Evolutionary conservation across 1,140 invertebrate genomes (phyloP).

Genomic region (Drosophila nikananu): DNA sequence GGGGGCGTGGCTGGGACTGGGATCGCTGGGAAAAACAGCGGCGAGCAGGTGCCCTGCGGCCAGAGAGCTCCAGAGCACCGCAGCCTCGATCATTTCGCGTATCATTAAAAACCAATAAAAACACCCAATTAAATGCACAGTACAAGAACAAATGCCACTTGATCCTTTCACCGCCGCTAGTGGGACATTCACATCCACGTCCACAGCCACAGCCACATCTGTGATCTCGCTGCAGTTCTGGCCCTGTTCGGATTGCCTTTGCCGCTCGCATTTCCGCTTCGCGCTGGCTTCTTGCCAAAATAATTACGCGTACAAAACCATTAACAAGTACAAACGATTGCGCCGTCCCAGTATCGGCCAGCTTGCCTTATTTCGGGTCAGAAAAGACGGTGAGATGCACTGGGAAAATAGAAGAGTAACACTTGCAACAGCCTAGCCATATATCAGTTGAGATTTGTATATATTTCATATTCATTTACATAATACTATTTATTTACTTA

Average conservation of each 20-base stretch:
- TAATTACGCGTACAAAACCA: constrained; percentile 84
- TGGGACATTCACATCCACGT: constrained; percentile 36
- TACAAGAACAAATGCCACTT: constrained; percentile 77
- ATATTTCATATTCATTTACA: background rate
- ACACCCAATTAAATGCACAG: constrained; percentile 82
- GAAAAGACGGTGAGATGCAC: constrained; percentile 3
- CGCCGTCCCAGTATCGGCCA: constrained; percentile 45
- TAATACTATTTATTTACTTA: background rate
- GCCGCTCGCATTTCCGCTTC: constrained; percentile 68
- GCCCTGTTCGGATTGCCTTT: constrained; percentile 28
- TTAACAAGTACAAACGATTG: constrained; percentile 84
- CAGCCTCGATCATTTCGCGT: constrained; percentile 80
- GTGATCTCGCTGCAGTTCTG: constrained; percentile 14
- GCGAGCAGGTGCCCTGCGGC: constrained; percentile 61
- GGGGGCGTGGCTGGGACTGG: constrained; percentile 59
- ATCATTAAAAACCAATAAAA: constrained; percentile 84
- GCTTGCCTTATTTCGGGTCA: constrained; percentile 20
- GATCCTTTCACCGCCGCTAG: constrained; percentile 75
- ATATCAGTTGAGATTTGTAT: background rate
- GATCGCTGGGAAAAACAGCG: constrained; percentile 35
- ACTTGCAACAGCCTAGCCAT: background rate
- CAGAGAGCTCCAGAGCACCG: constrained; percentile 25
- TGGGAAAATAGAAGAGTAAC: background rate
- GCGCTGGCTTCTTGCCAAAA: constrained; percentile 79
- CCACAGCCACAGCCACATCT: constrained; percentile 6